Base-by-base conservation (phyloP, 2,797 vertebrate species). In the Ataeniobius toweri region DNA sequence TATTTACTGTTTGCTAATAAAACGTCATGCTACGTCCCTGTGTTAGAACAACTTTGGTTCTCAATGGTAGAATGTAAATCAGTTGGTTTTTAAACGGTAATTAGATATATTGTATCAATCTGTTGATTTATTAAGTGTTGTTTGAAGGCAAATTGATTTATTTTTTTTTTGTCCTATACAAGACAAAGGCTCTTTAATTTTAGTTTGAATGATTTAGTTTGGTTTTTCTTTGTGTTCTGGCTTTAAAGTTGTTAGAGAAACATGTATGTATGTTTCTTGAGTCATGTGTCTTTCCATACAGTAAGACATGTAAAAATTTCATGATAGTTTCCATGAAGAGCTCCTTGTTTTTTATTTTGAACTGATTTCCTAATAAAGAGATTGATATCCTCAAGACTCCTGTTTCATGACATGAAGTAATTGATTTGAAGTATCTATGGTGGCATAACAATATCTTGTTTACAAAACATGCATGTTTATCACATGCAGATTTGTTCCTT, bases 301-400 rank as follows among this genome's bases (percentile, higher is more conserved):
- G 70, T 88, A 80, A 86, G 83, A 92, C 89, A 94, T 94, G 67
- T 93, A 91, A 94, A 94, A 89, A 91, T 90, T 81, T 89, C 85
- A 86, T 84, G 76, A 81, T 89, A 84, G 85, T 92, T 93, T 94
- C 89, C 88, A 89, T 79, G 67, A 83, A 90, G 79, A 81, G 76
- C 89, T 89, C 74, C 82, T 85, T 76, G 70, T 88, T 89, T 92
- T 58, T 94, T 89, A 90, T 94, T 94, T 95, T 93, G 88, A 92
- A 86, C 89, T 94, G 83, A 92, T 95, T 96, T 96, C 94, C 93
- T 96, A 96, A 96, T 96, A 96, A 96, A 96, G 91, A 93, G 76
- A 93, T 93, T 89, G 91, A 86, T 93, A 94, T 92, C 87, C 86
- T 82, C 4, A 80, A 76, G 3, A 82, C 41, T 88, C 2, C 0